Percentiles rank a stretch among this genome's conserved stretches.
Evolutionary conservation across 2,888 invertebrate species (phyloP).

Genomic region (Ennomos erosarius): DNA sequence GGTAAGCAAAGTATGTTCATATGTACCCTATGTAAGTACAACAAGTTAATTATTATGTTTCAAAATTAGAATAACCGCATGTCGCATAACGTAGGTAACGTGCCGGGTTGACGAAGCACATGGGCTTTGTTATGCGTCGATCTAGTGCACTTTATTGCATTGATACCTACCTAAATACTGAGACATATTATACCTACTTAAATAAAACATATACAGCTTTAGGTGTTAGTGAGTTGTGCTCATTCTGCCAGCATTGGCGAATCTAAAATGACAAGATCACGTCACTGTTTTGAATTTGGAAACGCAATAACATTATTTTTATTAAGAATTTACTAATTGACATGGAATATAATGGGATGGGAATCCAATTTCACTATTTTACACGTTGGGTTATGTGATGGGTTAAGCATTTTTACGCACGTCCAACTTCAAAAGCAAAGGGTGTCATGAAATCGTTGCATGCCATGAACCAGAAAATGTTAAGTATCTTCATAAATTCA

Average conservation of each 20-base stretch:
- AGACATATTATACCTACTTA: background rate
- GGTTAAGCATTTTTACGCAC: background rate
- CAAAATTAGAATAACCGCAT: slow-evolving; percentile 71
- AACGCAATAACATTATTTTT: slow-evolving; percentile 20
- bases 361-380: background rate
- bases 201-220: background rate
- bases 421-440: background rate
- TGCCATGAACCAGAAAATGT: too few species aligned
- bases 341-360: background rate
- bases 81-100: slow-evolving; percentile 59
- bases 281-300: slow-evolving; percentile 27
- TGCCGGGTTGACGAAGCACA: slow-evolving; percentile 59
- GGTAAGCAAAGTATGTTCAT: slow-evolving; percentile 51
- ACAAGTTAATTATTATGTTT: slow-evolving; percentile 48
- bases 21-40: slow-evolving; percentile 37
- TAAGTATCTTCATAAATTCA: too few species aligned
- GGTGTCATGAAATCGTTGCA: background rate
- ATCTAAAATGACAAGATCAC: slow-evolving; percentile 9
- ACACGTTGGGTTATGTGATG: too few species aligned
- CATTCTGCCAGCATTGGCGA: background rate
- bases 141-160: slow-evolving; percentile 52
- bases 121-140: slow-evolving; percentile 66
- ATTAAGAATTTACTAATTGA: background rate
- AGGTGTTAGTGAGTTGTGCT: background rate
- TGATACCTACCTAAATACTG: too few species aligned